phyloP scores from a whole-genome alignment of 2,113 vertebrate species.

The Scomber colias region DNA sequence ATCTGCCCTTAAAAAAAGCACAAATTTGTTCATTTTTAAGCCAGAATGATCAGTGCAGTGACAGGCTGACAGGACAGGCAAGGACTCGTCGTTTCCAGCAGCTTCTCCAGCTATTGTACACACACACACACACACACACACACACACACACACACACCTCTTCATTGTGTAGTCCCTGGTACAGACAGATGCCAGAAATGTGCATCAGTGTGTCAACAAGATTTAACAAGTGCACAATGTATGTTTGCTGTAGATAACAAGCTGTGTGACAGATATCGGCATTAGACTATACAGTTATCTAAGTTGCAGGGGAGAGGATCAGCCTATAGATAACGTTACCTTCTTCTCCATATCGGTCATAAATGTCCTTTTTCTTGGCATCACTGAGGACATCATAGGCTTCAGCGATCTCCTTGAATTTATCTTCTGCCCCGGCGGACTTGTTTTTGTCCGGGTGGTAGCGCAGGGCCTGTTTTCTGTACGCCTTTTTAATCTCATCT shows the following conservation, averaged over 20 bases:
- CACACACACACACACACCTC: slow-evolving; percentile 1
- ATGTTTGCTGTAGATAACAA: not conserved
- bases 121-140: not conserved
- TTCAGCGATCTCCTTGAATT: slow-evolving; percentile 95
- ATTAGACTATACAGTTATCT: not conserved
- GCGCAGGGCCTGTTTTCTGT: slow-evolving; percentile 92
- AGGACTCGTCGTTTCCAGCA: slow-evolving; percentile 60
- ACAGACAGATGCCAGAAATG: slow-evolving; percentile 21
- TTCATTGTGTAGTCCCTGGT: slow-evolving; percentile 3
- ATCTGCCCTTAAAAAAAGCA: not conserved
- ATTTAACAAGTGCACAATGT: not conserved
- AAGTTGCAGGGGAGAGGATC: not conserved
- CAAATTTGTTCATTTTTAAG: not conserved
- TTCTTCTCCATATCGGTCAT: slow-evolving; percentile 93
- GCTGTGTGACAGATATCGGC: not conserved
- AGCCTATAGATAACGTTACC: slow-evolving; percentile 75
- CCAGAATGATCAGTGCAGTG: slow-evolving; percentile 1
- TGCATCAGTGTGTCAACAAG: not conserved
- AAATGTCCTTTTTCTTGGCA: slow-evolving; percentile 92
- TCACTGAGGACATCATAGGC: slow-evolving; percentile 96
- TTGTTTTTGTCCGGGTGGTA: slow-evolving; percentile 96
- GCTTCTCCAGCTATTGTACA: slow-evolving; percentile 50
- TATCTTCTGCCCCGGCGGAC: slow-evolving; percentile 91
- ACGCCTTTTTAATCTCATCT: slow-evolving; percentile 93
- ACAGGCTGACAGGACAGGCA: slow-evolving; percentile 7